A percentile compares a stretch with the other conserved stretches of the same genome.
Evolutionary conservation across 2,797 vertebrate species (phyloP).

Genomic region (Lemur catta): DNA sequence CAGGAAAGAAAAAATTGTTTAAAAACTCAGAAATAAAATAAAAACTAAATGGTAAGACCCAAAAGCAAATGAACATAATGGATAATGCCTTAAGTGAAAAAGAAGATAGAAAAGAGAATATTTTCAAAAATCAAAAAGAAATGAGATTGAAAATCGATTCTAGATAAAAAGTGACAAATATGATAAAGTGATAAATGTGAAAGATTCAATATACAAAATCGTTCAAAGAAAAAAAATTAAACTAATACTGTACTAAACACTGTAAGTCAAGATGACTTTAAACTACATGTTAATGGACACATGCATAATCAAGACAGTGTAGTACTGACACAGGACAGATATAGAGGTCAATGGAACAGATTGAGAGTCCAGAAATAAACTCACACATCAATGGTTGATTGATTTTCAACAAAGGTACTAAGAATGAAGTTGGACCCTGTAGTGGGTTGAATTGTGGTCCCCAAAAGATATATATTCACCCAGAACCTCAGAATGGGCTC

Average conservation of each 20-base stretch:
- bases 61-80: not conserved
- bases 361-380: not conserved
- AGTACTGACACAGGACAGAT: not conserved
- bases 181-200: not conserved
- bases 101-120: not conserved
- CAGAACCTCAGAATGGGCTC: not conserved
- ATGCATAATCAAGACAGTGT: not conserved
- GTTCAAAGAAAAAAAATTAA: not conserved
- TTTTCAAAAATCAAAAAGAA: not conserved
- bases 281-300: not conserved
- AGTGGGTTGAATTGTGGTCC: not conserved
- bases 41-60: not conserved
- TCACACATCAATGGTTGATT: not conserved
- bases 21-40: slow-evolving; percentile 41
- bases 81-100: not conserved
- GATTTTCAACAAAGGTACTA: not conserved
- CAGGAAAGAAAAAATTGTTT: not conserved
- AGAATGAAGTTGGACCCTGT: not conserved
- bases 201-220: not conserved
- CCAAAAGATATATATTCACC: not conserved
- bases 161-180: not conserved
- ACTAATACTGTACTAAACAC: not conserved
- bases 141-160: not conserved
- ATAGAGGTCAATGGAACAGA: not conserved
- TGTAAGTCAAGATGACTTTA: not conserved